Evolutionary conservation across 2,113 vertebrate species (phyloP).

Genomic region (Rhinogobius similis): DNA sequence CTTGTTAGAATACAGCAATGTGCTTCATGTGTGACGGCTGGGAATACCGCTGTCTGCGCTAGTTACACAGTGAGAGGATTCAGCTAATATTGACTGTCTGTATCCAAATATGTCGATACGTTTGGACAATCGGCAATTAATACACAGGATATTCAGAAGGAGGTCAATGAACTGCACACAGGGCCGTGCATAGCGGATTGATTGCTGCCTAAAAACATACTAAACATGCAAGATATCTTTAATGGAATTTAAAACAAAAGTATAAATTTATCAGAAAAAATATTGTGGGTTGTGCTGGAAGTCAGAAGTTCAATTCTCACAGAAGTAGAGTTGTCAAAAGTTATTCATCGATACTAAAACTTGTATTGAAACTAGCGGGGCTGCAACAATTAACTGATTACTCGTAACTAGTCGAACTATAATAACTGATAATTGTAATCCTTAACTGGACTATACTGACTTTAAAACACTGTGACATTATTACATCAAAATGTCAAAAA

Average conservation of each 20-base stretch:
- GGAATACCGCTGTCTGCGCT: neutral
- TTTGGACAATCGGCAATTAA: neutral
- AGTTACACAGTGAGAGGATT: neutral
- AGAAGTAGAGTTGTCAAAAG: too few species aligned
- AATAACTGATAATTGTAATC: too few species aligned
- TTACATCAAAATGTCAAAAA: too few species aligned
- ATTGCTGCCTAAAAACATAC: neutral
- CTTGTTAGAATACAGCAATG: conserved; percentile 16
- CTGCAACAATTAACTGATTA: too few species aligned
- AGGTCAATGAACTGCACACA: neutral
- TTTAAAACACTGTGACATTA: too few species aligned
- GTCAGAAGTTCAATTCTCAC: neutral
- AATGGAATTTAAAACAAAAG: neutral
- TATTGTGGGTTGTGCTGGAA: neutral
- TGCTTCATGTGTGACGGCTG: neutral
- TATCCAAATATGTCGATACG: neutral
- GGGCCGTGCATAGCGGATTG: neutral
- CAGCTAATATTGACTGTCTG: neutral
- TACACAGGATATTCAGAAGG: neutral
- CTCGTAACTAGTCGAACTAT: too few species aligned
- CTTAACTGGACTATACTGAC: too few species aligned
- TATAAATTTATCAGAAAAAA: neutral
- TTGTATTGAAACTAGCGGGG: too few species aligned
- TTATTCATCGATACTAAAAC: too few species aligned
- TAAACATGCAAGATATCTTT: neutral